Conservation (phyloP, 2,888 invertebrate species). For the Eudasyphora cyanicolor region DNA sequence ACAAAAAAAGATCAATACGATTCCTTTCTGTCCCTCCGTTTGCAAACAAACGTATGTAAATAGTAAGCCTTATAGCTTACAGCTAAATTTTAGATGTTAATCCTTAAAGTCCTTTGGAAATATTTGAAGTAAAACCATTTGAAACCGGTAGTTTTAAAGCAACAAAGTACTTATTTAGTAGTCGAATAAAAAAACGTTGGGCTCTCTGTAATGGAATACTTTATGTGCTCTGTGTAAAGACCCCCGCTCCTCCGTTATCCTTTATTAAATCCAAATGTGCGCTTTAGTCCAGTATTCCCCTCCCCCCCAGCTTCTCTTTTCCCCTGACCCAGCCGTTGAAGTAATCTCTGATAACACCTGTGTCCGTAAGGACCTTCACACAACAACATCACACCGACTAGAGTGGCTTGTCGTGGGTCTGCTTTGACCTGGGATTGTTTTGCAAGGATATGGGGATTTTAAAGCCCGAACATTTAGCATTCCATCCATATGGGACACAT, state of each 20-base stretch:
- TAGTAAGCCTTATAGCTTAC: not conserved
- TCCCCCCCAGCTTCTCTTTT: not conserved
- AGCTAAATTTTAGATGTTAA: not conserved
- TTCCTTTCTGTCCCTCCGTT: not conserved
- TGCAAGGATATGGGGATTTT: slow-evolving; percentile 11
- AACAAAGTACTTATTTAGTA: not conserved
- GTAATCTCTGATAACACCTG: slow-evolving; percentile 3
- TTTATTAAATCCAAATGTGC: not conserved
- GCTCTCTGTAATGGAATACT: not conserved
- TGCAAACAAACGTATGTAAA: not conserved
- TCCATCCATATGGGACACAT: slow-evolving; percentile 47
- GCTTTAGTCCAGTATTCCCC: not conserved
- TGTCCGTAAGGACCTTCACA: not conserved
- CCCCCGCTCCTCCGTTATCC: too few species aligned
- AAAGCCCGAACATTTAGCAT: slow-evolving; percentile 38
- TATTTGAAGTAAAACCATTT: not conserved
- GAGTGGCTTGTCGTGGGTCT: not conserved
- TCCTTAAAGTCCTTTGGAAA: not conserved
- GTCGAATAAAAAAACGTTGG: not conserved
- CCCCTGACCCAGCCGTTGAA: too few species aligned
- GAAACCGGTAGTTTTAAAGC: not conserved
- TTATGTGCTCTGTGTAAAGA: not conserved
- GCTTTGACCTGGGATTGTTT: not conserved
- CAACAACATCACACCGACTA: not conserved
- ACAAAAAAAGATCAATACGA: not conserved